These are phyloP conservation scores for Epinephelus awoara DNA, from an alignment of 2,797 vertebrate species.

Conservation along the genomic window DNA sequence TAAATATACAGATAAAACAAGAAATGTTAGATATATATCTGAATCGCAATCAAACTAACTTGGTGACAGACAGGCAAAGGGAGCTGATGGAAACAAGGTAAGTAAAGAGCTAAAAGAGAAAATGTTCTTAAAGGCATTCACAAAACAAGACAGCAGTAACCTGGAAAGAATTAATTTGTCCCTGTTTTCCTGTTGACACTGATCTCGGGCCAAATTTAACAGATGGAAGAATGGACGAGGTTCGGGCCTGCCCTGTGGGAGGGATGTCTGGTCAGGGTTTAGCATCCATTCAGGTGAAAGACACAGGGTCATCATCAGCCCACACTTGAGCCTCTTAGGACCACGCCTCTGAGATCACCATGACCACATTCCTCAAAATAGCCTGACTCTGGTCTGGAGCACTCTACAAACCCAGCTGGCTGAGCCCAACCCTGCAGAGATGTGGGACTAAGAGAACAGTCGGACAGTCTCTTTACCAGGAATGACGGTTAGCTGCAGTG, in stretches of 20 bases:
- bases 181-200: slow-evolving; percentile 52
- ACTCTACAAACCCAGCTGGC: slow-evolving; percentile 53
- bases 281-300: slow-evolving; percentile 69
- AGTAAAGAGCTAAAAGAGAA: background rate
- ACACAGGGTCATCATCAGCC: slow-evolving; percentile 44
- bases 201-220: slow-evolving; percentile 55
- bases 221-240: slow-evolving; percentile 46
- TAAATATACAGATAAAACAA: no score
- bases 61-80: background rate
- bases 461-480: slow-evolving; percentile 37
- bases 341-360: slow-evolving; percentile 59
- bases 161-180: slow-evolving; percentile 34
- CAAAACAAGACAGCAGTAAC: slow-evolving; percentile 23
- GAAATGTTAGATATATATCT: background rate
- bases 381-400: slow-evolving; percentile 38
- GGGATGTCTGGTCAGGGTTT: slow-evolving; percentile 57
- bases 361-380: slow-evolving; percentile 76
- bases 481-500: slow-evolving; percentile 41
- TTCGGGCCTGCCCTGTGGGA: slow-evolving; percentile 13
- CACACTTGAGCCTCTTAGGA: slow-evolving; percentile 59
- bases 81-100: background rate
- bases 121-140: slow-evolving; percentile 8
- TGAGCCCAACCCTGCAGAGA: slow-evolving; percentile 57
- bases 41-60: background rate
- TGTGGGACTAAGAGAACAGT: slow-evolving; percentile 50